Percentiles rank a stretch among this genome's conserved stretches.
Evolutionary conservation across 2,888 invertebrate species (phyloP).

Genomic region (Pristionchus arcanus): DNA sequence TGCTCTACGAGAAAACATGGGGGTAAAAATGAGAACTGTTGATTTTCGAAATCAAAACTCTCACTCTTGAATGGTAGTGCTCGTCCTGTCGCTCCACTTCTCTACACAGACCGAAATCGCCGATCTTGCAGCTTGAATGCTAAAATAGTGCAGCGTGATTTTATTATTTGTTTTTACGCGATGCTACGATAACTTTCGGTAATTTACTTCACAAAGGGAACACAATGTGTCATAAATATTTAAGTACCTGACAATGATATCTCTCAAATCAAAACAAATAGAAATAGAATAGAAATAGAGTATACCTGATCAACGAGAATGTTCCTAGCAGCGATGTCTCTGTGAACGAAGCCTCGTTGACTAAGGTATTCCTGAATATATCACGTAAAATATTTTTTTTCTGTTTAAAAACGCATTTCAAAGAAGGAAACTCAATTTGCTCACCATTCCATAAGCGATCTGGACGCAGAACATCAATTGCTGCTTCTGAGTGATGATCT

Average conservation of each 20-base stretch:
- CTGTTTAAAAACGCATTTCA: neutral
- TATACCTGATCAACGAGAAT: conserved; percentile 42
- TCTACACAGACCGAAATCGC: conserved; percentile 44
- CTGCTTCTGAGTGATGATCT: conserved; percentile 52
- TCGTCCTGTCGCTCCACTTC: conserved; percentile 39
- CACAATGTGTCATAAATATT: no score
- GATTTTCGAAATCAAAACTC: neutral
- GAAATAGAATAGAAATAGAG: neutral
- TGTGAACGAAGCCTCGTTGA: conserved; percentile 28
- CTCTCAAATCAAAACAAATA: no score
- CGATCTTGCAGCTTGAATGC: conserved; percentile 39
- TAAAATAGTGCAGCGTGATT: no score
- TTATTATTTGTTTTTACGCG: no score
- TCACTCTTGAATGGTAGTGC: conserved; percentile 27
- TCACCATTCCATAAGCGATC: conserved; percentile 48
- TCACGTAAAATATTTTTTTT: neutral
- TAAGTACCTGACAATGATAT: no score
- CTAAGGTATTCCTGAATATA: conserved; percentile 33
- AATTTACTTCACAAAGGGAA: no score
- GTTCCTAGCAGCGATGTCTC: conserved; percentile 49
- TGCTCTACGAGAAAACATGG: no score
- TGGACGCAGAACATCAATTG: conserved; percentile 52
- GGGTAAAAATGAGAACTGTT: no score
- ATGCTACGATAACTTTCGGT: no score
- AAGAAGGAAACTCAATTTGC: neutral